Base-by-base conservation (phyloP, 1,140 invertebrate species). In the Laupala kohalensis region DNA sequence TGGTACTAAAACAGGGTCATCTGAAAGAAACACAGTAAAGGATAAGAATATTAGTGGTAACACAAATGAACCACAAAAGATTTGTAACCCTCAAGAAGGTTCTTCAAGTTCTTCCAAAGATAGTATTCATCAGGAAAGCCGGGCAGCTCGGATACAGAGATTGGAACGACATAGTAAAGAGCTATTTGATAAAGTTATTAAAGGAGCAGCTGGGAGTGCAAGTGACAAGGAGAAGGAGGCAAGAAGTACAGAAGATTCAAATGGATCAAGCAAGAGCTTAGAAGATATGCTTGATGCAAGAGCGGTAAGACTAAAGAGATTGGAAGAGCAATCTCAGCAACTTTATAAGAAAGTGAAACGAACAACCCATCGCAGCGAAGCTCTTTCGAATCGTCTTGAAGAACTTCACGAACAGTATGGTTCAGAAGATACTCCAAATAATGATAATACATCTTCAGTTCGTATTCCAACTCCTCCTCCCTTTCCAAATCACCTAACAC, bases 261-360 rank as follows among this genome's bases (percentile, higher is more conserved):
- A 66, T 25, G 64, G 23, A 24, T 6, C n/a, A 5, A 28, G 5
- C 30, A 70, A 53, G 19, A 28, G 23, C 25, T 9, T 25, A n/a
- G 85, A 88, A 74, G 84, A 88, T 75, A 82, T 84, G 62, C 79
- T 87, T 3, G 82, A 84, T 9, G 82, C 84, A n/a, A 81, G 88
- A 30, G 86, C 87, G 24, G 84, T 83, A 70, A 82, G 89, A 72
- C 78, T 92, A 28, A 84, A 86, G 77, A 81, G 86, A 9, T 78
- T 92, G 27, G 90, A 93, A 80, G 86, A 88, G 68, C 86, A 89
- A 75, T 88, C 88, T 73, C 83, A 85, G 73, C 82, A 86, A 76
- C 77, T 92, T 19, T 84, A 90, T 73, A 81, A 85, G 53, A 88
- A 87, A 80, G 84, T 88, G 77, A 83, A 80, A 12, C 84, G 84